These are phyloP conservation scores for Ommatoiulus sabulosus DNA, from an alignment of 2,888 invertebrate genomes.

Conservation along the genomic window DNA sequence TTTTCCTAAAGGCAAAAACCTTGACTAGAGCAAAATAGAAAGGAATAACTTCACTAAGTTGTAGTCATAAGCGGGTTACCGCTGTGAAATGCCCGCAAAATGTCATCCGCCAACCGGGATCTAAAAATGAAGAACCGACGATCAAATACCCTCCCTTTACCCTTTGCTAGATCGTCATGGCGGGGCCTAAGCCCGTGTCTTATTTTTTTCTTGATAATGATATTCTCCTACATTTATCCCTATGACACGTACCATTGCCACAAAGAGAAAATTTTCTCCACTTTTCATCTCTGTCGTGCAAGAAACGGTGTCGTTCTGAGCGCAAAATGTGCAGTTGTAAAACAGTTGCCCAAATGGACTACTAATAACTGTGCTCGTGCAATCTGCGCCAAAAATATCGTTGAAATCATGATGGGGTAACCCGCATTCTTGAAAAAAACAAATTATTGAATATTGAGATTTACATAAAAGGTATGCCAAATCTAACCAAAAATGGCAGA, in stretches of 20 bases:
- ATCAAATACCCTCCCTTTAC: slow-evolving; percentile 29
- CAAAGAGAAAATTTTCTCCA: too few species aligned
- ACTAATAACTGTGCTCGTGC: not conserved
- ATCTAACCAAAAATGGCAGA: too few species aligned
- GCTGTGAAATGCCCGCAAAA: slow-evolving; percentile 43
- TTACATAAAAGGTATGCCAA: too few species aligned
- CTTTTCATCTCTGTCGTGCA: not conserved
- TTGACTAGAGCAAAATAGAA: slow-evolving; percentile 50
- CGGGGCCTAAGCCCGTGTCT: slow-evolving; percentile 21
- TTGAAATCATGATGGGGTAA: not conserved
- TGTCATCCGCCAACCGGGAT: slow-evolving; percentile 36
- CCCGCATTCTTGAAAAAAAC: not conserved
- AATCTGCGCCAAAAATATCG: not conserved
- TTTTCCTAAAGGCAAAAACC: slow-evolving; percentile 19
- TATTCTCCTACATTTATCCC: not conserved
- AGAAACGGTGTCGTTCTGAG: not conserved
- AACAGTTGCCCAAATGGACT: not conserved
- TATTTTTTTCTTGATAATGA: slow-evolving; percentile 8
- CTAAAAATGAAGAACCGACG: slow-evolving; percentile 31
- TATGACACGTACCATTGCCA: not conserved
- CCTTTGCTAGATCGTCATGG: slow-evolving; percentile 2
- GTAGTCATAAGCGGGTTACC: slow-evolving; percentile 42
- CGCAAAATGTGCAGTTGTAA: not conserved
- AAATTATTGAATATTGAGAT: not conserved
- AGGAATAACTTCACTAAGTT: slow-evolving; percentile 47